Percentiles rank a stretch among this genome's conserved stretches.
phyloP scores from a whole-genome alignment of 2,797 vertebrate species.

The Eulemur albifrons region DNA sequence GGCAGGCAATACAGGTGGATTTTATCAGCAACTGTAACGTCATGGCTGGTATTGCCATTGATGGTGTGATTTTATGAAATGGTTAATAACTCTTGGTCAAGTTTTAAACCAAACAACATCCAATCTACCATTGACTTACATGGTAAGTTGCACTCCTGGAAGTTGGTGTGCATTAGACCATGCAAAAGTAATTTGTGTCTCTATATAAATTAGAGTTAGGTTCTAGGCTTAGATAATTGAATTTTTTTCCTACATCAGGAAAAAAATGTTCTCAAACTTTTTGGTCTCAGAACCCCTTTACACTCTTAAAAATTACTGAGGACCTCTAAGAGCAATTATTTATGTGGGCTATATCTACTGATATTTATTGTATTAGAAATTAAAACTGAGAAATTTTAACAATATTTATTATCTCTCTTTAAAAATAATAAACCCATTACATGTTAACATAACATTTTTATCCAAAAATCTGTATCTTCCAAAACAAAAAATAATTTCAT shows the following conservation, averaged over 20 bases:
- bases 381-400: neutral
- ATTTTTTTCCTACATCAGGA: neutral
- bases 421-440: constrained; percentile 17
- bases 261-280: neutral
- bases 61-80: neutral
- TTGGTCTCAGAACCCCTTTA: neutral
- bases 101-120: neutral
- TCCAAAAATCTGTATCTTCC: neutral
- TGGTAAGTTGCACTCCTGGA: neutral
- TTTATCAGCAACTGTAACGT: neutral
- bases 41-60: neutral
- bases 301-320: neutral
- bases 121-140: neutral
- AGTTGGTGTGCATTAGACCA: neutral
- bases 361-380: neutral
- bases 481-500: constrained; percentile 1
- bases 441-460: neutral
- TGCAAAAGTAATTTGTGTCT: neutral
- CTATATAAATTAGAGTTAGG: neutral
- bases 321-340: neutral
- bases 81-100: neutral
- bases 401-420: neutral
- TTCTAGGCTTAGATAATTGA: neutral
- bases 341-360: neutral
- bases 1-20: neutral